Evolutionary conservation across 2,797 vertebrate genomes (phyloP).

Genomic region (Lagorchestes hirsutus): DNA sequence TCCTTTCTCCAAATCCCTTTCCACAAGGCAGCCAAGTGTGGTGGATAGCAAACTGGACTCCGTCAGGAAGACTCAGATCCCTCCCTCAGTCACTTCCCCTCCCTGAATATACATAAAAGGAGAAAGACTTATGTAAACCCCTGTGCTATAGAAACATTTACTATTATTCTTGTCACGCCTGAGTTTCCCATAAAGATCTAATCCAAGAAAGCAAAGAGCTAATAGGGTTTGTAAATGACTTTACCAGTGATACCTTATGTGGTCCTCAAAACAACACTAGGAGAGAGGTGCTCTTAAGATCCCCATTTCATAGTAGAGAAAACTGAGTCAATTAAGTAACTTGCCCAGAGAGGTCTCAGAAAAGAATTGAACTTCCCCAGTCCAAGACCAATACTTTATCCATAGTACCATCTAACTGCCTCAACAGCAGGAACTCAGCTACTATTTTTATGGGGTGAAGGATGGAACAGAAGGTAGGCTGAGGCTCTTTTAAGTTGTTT

Average conservation of each 20-base stretch:
- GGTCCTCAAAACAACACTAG: neutral
- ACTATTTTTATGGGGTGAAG: conserved; percentile 40
- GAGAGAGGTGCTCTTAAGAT: neutral
- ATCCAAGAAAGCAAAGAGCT: conserved; percentile 55
- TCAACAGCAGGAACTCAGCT: conserved; percentile 31
- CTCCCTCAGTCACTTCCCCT: neutral
- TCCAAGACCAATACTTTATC: neutral
- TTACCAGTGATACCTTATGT: neutral
- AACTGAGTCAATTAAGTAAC: neutral
- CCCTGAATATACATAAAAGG: neutral
- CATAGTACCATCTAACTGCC: neutral
- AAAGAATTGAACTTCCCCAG: neutral
- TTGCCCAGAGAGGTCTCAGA: neutral
- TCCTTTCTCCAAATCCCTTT: neutral
- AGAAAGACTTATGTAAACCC: neutral
- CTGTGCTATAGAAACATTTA: no score
- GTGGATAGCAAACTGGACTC: neutral
- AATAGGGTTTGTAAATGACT: neutral
- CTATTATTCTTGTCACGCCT: conserved; percentile 13
- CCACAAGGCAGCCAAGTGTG: neutral
- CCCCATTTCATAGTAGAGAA: neutral
- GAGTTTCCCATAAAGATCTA: conserved; percentile 48
- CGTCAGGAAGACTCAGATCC: neutral
- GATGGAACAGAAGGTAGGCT: conserved; percentile 45
- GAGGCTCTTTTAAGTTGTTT: conserved; percentile 39